Percentiles rank a stretch among this genome's conserved stretches.
Conservation (phyloP, 2,113 vertebrate genomes). For the Apaloderma vittatum region DNA sequence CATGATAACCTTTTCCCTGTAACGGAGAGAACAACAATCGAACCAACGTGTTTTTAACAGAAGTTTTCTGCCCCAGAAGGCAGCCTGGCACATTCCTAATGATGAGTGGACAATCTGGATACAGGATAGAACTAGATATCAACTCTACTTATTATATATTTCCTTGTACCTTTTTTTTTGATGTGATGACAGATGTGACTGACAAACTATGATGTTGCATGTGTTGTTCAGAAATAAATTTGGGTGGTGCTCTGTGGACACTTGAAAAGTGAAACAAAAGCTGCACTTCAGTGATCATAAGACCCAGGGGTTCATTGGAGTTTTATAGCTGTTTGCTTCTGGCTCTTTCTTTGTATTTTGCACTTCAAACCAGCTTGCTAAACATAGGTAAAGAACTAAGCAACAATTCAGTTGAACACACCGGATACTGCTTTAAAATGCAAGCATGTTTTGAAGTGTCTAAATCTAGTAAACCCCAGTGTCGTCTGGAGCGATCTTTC, state of each 20-base stretch:
- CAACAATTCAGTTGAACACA: background rate
- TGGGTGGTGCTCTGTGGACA: fast-evolving
- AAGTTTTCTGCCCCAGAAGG: conserved; percentile 19
- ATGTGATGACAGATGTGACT: background rate
- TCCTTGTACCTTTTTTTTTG: background rate
- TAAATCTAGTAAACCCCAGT: background rate
- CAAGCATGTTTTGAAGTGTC: background rate
- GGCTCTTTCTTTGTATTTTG: background rate
- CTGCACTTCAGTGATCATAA: background rate
- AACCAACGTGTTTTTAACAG: conserved; percentile 27
- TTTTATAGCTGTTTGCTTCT: background rate
- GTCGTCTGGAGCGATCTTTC: background rate
- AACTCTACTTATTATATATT: background rate
- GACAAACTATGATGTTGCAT: background rate
- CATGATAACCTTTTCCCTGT: conserved; percentile 37
- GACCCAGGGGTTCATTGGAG: background rate
- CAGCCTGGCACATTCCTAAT: conserved; percentile 29
- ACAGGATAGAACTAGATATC: background rate
- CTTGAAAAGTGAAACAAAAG: background rate
- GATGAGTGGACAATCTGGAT: conserved; percentile 23
- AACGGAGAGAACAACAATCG: conserved; percentile 12
- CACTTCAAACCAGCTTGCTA: background rate
- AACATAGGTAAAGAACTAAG: fast-evolving
- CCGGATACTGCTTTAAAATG: background rate
- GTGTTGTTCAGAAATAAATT: background rate